Percentiles rank a stretch among this genome's conserved stretches.
These are phyloP conservation scores for Drosophila nigricruria DNA, from an alignment of 2,888 invertebrate species.

Conservation along the genomic window DNA sequence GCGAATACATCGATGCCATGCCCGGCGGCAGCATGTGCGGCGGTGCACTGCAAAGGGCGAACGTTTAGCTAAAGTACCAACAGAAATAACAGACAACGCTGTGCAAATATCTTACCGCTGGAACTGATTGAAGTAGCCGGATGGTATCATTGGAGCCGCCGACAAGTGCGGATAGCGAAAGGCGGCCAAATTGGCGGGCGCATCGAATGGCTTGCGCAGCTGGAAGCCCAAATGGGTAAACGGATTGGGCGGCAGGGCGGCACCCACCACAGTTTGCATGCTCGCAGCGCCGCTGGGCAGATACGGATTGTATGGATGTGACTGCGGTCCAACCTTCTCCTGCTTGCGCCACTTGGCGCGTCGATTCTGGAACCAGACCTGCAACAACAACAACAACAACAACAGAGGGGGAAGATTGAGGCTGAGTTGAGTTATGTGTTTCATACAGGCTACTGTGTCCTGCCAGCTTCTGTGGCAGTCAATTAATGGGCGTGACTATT, in stretches of 20 bases:
- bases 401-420: constrained; percentile 1
- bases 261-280: constrained; percentile 89
- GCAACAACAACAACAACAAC: constrained; percentile 58
- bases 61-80: constrained; percentile 6
- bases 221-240: constrained; percentile 92
- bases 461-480: constrained; percentile 41
- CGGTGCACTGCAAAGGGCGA: constrained; percentile 86
- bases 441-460: constrained; percentile 73
- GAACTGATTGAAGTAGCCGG: constrained; percentile 87
- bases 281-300: constrained; percentile 89
- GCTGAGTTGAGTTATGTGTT: constrained; percentile 67
- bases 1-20: constrained; percentile 87
- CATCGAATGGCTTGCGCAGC: constrained; percentile 90
- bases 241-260: constrained; percentile 91
- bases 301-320: constrained; percentile 95
- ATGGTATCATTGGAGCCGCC: constrained; percentile 86
- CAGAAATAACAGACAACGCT: not conserved
- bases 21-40: constrained; percentile 88
- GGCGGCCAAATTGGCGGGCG: constrained; percentile 88
- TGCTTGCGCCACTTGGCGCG: constrained; percentile 97
- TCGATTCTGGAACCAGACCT: constrained; percentile 98
- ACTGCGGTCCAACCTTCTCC: constrained; percentile 96
- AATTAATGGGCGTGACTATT: constrained; percentile 77
- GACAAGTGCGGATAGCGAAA: constrained; percentile 89
- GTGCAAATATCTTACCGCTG: constrained; percentile 82